Evolutionary conservation across 2,113 vertebrate species (phyloP).

Genomic region (Myrmecophaga tridactyla): DNA sequence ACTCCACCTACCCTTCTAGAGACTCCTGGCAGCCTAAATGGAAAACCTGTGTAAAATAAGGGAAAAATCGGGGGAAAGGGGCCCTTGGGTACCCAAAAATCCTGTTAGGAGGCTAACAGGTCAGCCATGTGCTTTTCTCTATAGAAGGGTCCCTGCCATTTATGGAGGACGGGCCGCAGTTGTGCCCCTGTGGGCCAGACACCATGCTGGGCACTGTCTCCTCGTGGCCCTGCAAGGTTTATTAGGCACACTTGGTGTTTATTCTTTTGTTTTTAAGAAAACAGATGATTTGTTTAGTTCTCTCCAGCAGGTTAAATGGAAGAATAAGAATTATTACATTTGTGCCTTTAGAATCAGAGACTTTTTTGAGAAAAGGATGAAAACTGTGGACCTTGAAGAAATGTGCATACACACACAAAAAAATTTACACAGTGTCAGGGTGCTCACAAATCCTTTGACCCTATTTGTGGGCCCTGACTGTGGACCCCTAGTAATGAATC

Average conservation of each 20-base stretch:
- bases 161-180: fast-evolving
- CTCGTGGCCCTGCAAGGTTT: neutral
- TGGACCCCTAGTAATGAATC: neutral
- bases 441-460: neutral
- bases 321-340: neutral
- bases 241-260: neutral
- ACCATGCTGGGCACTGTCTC: neutral
- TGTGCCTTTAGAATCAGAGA: neutral
- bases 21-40: slow-evolving; percentile 45
- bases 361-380: neutral
- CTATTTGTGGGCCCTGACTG: neutral
- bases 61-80: neutral
- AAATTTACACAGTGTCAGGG: neutral
- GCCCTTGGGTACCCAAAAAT: neutral
- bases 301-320: neutral
- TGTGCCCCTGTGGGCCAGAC: fast-evolving
- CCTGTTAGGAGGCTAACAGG: neutral
- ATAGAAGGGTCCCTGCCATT: fast-evolving
- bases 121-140: neutral
- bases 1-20: slow-evolving; percentile 44
- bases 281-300: neutral
- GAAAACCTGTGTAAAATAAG: slow-evolving; percentile 56
- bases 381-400: neutral
- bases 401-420: fast-evolving
- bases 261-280: neutral